Evolutionary conservation across 2,888 invertebrate species (phyloP), one percentile per base, ranked within the genome.

Genomic region (Chaetogeoica ovagalla): DNA sequence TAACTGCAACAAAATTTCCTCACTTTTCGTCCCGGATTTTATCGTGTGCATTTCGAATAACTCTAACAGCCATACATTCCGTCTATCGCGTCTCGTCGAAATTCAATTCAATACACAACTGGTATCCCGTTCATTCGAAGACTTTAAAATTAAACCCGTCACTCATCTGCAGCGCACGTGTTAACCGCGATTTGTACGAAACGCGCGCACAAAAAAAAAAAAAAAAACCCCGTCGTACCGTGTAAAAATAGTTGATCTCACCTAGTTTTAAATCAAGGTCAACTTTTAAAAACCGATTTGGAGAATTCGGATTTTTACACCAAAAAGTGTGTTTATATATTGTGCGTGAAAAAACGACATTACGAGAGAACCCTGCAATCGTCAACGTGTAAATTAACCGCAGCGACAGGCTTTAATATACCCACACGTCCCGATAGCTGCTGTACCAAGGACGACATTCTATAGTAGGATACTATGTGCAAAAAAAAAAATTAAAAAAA

Each of bases 191-290:
- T 63, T 52, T 71, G 48, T 63, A 70, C n/a, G 62, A 43, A n/a
- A n/a, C n/a, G n/a, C n/a, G n/a, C 57, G 39, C 39, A 43, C 23
- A n/a, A 23, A 70, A 60, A 30, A 30, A 59, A 52, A 39, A 63
- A 63, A 65, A 15, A 21, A 43, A 62, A 55, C n/a, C n/a, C n/a
- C 43, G 43, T 57, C 65, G 55, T 62, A 57, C 57, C 55, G 62
- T 63, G 71, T 57, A 79, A 71, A 79, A 79, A 79, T 79, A 79
- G 79, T 71, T 19, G 15, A 63, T 71, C 79, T 79, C 79, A 71
- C 70, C 70, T 79, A 79, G 63, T 57, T 79, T 13, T 79, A 37
- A 57, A 23, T 71, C 71, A 79, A 79, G 79, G 79, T 79, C 55
- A 30, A 68, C 66, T 19, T 17, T 55, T 37, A 52, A 30, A 23